Conservation (phyloP, 1,140 invertebrate genomes). For the Euglossa dilemma region DNA sequence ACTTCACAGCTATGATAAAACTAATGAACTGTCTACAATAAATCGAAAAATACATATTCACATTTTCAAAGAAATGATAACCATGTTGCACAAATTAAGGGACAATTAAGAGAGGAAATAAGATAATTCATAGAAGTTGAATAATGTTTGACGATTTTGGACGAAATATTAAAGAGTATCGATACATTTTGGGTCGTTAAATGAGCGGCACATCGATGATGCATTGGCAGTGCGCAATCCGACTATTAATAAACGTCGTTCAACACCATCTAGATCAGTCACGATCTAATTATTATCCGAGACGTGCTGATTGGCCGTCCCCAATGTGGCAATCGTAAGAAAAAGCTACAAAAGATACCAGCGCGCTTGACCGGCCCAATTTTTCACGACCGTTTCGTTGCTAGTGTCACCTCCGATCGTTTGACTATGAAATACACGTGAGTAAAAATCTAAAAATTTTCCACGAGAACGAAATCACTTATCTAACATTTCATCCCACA, state of each 20-base stretch:
- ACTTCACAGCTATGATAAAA: background rate
- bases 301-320: slow-evolving; percentile 72
- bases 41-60: background rate
- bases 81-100: no score
- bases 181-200: slow-evolving; percentile 19
- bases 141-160: background rate
- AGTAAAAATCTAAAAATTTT: background rate
- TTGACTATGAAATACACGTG: slow-evolving; percentile 32
- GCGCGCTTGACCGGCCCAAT: slow-evolving; percentile 52
- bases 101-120: no score
- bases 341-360: slow-evolving; percentile 69
- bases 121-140: no score
- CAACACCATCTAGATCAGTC: slow-evolving; percentile 58
- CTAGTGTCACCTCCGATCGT: slow-evolving; percentile 42
- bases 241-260: slow-evolving; percentile 61
- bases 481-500: background rate
- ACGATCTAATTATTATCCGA: slow-evolving; percentile 72
- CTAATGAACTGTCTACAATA: background rate
- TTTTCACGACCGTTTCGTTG: slow-evolving; percentile 51
- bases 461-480: background rate
- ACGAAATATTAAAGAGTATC: background rate
- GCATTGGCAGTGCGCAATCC: background rate
- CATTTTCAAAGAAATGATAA: background rate
- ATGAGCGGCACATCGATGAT: background rate
- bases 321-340: slow-evolving; percentile 61